phyloP scores from a whole-genome alignment of 2,797 vertebrate genomes.

The Vireo griseus region DNA sequence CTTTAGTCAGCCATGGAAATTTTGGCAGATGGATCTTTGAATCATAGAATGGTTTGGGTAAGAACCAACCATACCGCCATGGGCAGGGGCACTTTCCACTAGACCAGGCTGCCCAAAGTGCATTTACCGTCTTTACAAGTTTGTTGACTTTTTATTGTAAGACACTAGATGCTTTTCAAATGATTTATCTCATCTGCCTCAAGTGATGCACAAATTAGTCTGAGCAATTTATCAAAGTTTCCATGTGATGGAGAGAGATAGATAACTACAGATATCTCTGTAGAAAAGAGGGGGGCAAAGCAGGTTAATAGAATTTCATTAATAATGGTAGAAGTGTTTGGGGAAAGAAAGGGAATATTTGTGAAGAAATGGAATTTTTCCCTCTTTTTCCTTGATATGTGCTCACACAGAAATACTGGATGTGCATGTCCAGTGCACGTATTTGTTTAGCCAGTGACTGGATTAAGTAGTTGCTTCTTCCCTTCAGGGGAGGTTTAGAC shows the following conservation, averaged over 20 bases:
- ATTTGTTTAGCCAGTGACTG: neutral
- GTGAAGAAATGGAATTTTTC: neutral
- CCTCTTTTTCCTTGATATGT: neutral
- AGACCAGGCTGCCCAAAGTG: neutral
- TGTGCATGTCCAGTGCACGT: neutral
- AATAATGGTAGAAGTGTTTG: neutral
- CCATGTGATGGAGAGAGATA: neutral
- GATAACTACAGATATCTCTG: neutral
- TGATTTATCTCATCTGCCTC: neutral
- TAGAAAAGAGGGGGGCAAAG: neutral
- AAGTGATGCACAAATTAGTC: neutral
- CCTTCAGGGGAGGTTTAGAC: neutral
- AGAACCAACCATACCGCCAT: neutral
- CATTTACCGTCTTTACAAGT: neutral
- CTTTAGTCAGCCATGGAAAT: neutral
- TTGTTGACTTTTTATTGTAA: neutral
- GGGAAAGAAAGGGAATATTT: neutral
- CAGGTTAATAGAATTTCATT: neutral
- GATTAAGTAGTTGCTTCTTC: neutral
- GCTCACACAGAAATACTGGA: neutral
- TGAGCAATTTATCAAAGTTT: neutral
- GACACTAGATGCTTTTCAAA: neutral
- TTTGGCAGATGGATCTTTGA: neutral
- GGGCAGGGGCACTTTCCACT: neutral
- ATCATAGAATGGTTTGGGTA: neutral